phyloP scores from a whole-genome alignment of 2,888 invertebrate species.

The Corbicula japonica region DNA sequence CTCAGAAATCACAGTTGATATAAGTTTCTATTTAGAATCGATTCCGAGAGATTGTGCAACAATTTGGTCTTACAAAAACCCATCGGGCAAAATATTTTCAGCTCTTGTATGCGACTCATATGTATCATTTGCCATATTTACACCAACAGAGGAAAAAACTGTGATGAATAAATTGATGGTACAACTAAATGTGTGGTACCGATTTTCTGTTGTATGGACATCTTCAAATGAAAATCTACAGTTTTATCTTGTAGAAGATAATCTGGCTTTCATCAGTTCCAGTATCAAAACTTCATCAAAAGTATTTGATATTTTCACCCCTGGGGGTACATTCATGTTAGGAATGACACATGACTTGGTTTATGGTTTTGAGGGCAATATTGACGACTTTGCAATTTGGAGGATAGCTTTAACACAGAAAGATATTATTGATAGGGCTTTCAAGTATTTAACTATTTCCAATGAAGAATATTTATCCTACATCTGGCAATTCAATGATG shows the following conservation, averaged over 20 bases:
- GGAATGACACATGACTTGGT: conserved; percentile 59
- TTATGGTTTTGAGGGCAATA: conserved; percentile 70
- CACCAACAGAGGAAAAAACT: conserved; percentile 15
- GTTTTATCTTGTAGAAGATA: conserved; percentile 64
- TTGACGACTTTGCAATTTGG: conserved; percentile 76
- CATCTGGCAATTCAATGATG: conserved; percentile 73
- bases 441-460: conserved; percentile 31
- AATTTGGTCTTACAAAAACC: conserved; percentile 69
- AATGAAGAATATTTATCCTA: conserved; percentile 55
- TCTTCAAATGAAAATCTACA: conserved; percentile 38
- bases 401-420: conserved; percentile 55
- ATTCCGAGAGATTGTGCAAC: conserved; percentile 58
- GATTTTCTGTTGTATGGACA: conserved; percentile 72
- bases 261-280: conserved; percentile 30
- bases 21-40: conserved; percentile 67
- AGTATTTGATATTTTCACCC: conserved; percentile 45
- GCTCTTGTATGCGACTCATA: conserved; percentile 60
- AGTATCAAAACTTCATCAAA: not conserved
- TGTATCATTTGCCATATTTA: conserved; percentile 50
- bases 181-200: conserved; percentile 69
- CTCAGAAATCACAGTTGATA: conserved; percentile 72
- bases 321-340: conserved; percentile 73
- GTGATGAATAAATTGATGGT: conserved; percentile 59
- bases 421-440: conserved; percentile 63
- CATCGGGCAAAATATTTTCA: conserved; percentile 38